Base-by-base conservation (phyloP, 2,797 vertebrate genomes). In the Ceyx erithaca region DNA sequence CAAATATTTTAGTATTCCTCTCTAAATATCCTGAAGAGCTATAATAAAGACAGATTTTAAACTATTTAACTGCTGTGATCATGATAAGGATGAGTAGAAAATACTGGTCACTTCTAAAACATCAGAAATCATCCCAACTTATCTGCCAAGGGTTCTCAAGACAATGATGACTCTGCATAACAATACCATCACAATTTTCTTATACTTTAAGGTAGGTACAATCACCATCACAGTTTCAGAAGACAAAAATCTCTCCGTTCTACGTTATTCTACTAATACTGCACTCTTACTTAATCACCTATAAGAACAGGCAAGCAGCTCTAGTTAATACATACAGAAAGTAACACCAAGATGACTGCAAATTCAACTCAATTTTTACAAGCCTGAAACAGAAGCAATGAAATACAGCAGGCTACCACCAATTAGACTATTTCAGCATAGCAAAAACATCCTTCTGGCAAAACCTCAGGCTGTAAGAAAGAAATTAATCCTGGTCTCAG, bases 331-430 rank as follows among this genome's bases (percentile, higher is more conserved):
- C 1, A 30, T 4, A 35, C 9, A 51, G 48, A 80, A 92, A 96
- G 63, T 75, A 92, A 90, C 52, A 85, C 25, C 25, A 37, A 81
- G 51, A 68, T 77, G 93, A 96, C 3, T 94, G 73, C 90, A 88
- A 91, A 85, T 19, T 61, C 22, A 87, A 59, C 67, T 55, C 73
- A n/a, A 54, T 73, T 71, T 48, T 14, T 21, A 48, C 15, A 30
- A n/a, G 17, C 8, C 31, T 72, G 52, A 75, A 31, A 52, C 58
- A 78, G 82, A 94, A 85, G 81, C 80, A 96, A 68, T 52, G 91
- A 92, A 55, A 94, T 93, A 71, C 46, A 73, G 70, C 35, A 81
- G 67, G 70, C 80, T 87, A 90, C 92, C 88, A 92, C 82, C 41
- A 70, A 91, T 95, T 95, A 92, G 54, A 62, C 55, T 80, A 48